A percentile compares a stretch with the other conserved stretches of the same genome.
These are phyloP conservation scores for Dendrolimus punctatus DNA, from an alignment of 1,140 invertebrate genomes.

Conservation along the genomic window DNA sequence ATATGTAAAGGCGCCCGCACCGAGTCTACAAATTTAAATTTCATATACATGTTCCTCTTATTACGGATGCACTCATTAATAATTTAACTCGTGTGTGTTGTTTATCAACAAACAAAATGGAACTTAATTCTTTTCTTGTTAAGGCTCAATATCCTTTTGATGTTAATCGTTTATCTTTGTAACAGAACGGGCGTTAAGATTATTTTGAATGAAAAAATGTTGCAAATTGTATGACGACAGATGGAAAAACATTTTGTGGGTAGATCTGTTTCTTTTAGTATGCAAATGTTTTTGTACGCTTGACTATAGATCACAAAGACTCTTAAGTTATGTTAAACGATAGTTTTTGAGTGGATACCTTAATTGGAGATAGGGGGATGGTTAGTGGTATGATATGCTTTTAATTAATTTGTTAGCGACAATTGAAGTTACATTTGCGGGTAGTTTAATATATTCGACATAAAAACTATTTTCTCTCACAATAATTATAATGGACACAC, in stretches of 20 bases:
- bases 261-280: constrained; percentile 53
- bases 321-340: too few relatives aligned
- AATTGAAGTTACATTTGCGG: too few relatives aligned
- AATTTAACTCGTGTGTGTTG: constrained; percentile 64
- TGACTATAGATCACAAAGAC: too few relatives aligned
- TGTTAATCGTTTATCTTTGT: constrained; percentile 17
- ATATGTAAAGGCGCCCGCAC: constrained; percentile 63
- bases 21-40: constrained; percentile 68
- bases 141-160: constrained; percentile 9
- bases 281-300: constrained; percentile 40
- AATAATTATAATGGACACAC: too few relatives aligned
- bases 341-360: too few relatives aligned
- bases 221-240: constrained; percentile 64
- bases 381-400: too few relatives aligned
- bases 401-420: too few relatives aligned
- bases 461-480: too few relatives aligned
- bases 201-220: constrained; percentile 60
- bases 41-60: constrained; percentile 69
- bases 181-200: constrained; percentile 54
- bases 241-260: constrained; percentile 63
- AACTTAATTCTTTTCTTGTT: constrained; percentile 26
- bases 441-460: too few relatives aligned
- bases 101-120: constrained; percentile 21
- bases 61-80: constrained; percentile 71
- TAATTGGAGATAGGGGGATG: too few relatives aligned